Conservation (phyloP, 1,140 invertebrate genomes). For the Polypedilum vanderplanki region DNA sequence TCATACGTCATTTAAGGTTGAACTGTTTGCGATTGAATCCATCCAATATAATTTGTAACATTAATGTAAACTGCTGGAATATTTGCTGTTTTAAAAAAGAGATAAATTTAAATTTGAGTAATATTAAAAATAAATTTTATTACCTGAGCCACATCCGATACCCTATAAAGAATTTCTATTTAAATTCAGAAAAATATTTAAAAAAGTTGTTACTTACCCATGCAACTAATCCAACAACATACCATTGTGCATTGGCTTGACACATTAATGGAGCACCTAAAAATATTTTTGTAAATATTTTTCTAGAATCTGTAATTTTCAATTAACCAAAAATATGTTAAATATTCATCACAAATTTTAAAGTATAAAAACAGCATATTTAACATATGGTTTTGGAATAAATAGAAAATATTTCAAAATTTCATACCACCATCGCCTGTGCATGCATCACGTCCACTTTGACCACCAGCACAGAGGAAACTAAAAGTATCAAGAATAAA, state of each 20-base stretch:
- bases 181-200: too few species aligned
- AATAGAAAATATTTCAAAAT: too few species aligned
- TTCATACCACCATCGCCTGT: constrained; percentile 44
- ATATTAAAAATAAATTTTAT: too few species aligned
- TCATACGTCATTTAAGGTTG: too few species aligned
- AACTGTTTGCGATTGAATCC: constrained; percentile 47
- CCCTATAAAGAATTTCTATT: constrained; percentile 3
- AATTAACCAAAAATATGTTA: not conserved
- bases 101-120: too few species aligned
- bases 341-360: too few species aligned
- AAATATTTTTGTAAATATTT: not conserved
- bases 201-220: not conserved
- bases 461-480: constrained; percentile 71
- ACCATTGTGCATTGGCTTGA: not conserved
- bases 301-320: not conserved
- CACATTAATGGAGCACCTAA: not conserved
- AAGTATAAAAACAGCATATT: too few species aligned
- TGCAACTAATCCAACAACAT: not conserved
- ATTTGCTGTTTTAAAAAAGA: constrained; percentile 36
- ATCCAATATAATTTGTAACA: constrained; percentile 52
- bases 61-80: constrained; percentile 65
- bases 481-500: constrained; percentile 57
- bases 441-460: constrained; percentile 68
- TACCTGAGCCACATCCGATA: constrained; percentile 47
- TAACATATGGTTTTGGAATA: too few species aligned